These are phyloP conservation scores for Argynnis bischoffii DNA, from an alignment of 2,888 invertebrate genomes.

Conservation along the genomic window DNA sequence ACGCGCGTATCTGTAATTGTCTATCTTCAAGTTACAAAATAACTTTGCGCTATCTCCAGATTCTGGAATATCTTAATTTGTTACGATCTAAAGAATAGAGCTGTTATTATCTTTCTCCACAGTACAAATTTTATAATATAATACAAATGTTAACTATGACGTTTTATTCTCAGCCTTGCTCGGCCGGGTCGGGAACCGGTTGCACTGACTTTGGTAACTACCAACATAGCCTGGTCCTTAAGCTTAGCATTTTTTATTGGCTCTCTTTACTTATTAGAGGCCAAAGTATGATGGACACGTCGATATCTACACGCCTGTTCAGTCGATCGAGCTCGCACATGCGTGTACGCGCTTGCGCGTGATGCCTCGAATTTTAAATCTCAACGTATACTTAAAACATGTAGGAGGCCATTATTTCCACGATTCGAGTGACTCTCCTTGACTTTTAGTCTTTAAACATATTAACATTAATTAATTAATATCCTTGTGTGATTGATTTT, in stretches of 20 bases:
- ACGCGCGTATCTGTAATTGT: slow-evolving; percentile 22
- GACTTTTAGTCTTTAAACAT: slow-evolving; percentile 24
- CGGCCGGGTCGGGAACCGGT: slow-evolving; percentile 68
- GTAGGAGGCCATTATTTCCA: slow-evolving; percentile 31
- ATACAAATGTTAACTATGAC: slow-evolving; percentile 59
- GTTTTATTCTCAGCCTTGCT: slow-evolving; percentile 60
- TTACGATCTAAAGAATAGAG: slow-evolving; percentile 25
- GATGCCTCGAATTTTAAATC: slow-evolving; percentile 35
- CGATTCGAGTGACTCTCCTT: slow-evolving; percentile 24
- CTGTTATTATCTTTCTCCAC: slow-evolving; percentile 37
- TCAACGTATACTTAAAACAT: slow-evolving; percentile 29
- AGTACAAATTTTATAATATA: too few species aligned
- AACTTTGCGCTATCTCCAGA: slow-evolving; percentile 7
- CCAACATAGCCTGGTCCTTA: slow-evolving; percentile 43
- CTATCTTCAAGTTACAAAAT: slow-evolving; percentile 19
- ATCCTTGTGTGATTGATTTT: slow-evolving; percentile 5
- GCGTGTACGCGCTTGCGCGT: slow-evolving; percentile 34
- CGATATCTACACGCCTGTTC: slow-evolving; percentile 34
- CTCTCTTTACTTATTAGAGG: slow-evolving; percentile 18
- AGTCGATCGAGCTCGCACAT: slow-evolving; percentile 33
- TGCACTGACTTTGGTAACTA: slow-evolving; percentile 55
- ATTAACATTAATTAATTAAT: slow-evolving; percentile 3
- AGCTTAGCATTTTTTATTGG: not conserved
- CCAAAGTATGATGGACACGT: slow-evolving; percentile 33
- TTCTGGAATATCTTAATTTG: slow-evolving; percentile 28